Evolutionary conservation across 2,113 vertebrate species (phyloP).

Genomic region (Acrocephalus arundinaceus): DNA sequence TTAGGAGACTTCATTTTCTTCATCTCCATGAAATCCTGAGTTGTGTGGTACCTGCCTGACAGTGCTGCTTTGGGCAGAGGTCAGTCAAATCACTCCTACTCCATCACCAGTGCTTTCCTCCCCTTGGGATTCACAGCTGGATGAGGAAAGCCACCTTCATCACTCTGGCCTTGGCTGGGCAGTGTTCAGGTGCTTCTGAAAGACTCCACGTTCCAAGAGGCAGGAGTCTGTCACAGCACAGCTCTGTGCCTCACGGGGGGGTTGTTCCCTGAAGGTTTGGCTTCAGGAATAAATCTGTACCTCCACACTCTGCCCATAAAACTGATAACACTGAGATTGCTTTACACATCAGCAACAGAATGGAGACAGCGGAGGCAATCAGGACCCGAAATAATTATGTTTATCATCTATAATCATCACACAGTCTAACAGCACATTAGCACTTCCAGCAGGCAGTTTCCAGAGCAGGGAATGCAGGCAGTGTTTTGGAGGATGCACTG

Average conservation of each 20-base stretch:
- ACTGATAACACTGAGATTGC: not conserved
- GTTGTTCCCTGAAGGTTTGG: not conserved
- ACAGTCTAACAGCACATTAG: not conserved
- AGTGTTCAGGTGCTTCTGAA: not conserved
- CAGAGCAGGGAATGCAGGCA: not conserved
- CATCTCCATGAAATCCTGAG: not conserved
- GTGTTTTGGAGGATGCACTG: not conserved
- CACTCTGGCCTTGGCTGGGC: not conserved
- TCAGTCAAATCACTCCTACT: not conserved
- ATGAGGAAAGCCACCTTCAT: not conserved
- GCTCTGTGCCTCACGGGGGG: not conserved
- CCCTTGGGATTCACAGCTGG: not conserved
- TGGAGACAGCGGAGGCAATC: not conserved
- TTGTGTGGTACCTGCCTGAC: not conserved
- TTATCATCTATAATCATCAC: constrained; percentile 16
- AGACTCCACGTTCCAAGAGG: not conserved
- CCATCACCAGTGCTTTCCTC: not conserved
- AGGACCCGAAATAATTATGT: constrained; percentile 10
- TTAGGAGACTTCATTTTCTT: not conserved
- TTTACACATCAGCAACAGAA: not conserved
- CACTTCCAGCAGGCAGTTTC: not conserved
- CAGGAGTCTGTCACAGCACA: not conserved
- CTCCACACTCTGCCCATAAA: not conserved
- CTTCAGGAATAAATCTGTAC: not conserved
- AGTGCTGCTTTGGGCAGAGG: not conserved